Evolutionary conservation across 2,113 vertebrate species (phyloP), one percentile per base, ranked within the genome.

Genomic region (Gymnogyps californianus): DNA sequence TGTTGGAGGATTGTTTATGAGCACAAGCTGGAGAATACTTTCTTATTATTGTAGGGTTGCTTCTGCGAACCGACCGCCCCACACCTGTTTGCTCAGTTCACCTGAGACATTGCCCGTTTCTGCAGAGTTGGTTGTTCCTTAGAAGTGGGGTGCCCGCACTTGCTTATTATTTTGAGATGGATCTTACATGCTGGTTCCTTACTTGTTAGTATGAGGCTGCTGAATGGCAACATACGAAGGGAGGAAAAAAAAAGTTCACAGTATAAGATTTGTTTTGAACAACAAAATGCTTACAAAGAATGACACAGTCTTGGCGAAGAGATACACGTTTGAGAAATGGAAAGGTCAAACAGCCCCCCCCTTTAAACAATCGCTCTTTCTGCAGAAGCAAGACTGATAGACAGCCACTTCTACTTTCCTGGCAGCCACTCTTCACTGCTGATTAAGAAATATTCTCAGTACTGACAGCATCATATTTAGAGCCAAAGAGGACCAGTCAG

Each of bases 371-470:
- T 89, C 8, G 0, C 51, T 74, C 93, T 93, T 96, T 95, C 87
- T 94, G 88, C 94, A 95, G 75, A 78, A 90, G 71, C 87, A 70
- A 85, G 75, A 55, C 82, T 91, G 75, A 95, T 83, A 96, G 87
- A 91, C 95, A 93, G 81, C 54, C 94, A 91, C 96, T 96, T 97
- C 91, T 91, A 62, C 94, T 97, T 94, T 97, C 71, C 95, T 97
- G 96, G 97, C 96, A 97, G 84, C 91, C 75, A 26, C 93, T 51
- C 89, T 80, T 91, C 89, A 66, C 89, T 80, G 89, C 91, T 95
- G 94, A 97, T 96, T 96, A 97, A 97, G 95, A 97, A 96, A 96
- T 95, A 96, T 93, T 96, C 95, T 65, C 89, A 74, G 78, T 69
- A 91, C 95, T 96, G 95, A 96, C 95, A 97, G 81, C 87, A 96